phyloP scores from a whole-genome alignment of 2,888 invertebrate species.

The Ormyrus rosae region DNA sequence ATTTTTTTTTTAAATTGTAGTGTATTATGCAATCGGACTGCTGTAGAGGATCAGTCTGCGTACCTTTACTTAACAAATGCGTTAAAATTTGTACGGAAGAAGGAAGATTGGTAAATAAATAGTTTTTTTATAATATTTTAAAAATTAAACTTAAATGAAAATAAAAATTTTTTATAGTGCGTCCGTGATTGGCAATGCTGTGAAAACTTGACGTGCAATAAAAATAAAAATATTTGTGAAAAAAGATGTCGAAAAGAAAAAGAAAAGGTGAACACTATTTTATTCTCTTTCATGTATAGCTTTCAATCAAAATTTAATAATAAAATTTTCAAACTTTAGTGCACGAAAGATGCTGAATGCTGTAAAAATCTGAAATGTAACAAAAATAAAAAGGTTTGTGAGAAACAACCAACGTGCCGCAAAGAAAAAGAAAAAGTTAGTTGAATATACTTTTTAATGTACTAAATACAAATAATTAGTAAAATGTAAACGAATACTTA shows the following conservation, averaged over 20 bases:
- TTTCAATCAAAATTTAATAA: background rate
- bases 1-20: constrained; percentile 16
- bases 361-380: background rate
- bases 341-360: background rate
- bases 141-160: background rate
- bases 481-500: too few relatives aligned
- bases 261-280: background rate
- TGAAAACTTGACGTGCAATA: constrained; percentile 8
- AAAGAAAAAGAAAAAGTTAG: too few relatives aligned
- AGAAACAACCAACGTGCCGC: too few relatives aligned
- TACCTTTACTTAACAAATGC: background rate
- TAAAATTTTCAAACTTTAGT: background rate
- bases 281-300: background rate
- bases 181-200: constrained; percentile 13
- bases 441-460: too few relatives aligned
- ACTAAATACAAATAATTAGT: too few relatives aligned
- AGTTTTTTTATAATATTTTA: background rate
- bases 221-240: constrained; percentile 7
- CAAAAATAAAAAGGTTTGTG: background rate
- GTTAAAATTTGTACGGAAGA: constrained; percentile 6
- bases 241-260: background rate
- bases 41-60: constrained; percentile 21
- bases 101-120: constrained; percentile 24
- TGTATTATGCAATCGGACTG: constrained; percentile 1
- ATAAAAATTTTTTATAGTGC: constrained; percentile 9